These are phyloP conservation scores for Prionailurus viverrinus DNA, from an alignment of 2,113 vertebrate species.

Conservation along the genomic window DNA sequence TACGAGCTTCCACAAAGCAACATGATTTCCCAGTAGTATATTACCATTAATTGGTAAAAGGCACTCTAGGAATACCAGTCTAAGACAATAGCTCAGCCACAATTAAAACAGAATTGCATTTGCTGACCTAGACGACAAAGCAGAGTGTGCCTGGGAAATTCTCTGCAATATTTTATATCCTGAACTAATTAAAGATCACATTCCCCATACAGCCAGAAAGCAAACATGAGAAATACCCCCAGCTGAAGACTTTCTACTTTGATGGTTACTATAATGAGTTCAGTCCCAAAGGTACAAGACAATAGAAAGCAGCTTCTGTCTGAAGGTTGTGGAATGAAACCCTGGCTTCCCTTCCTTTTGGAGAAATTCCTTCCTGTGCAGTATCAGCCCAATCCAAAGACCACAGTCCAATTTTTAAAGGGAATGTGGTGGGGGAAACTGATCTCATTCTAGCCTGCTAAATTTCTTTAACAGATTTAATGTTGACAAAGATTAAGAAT, in stretches of 20 bases:
- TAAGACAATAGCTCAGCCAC: conserved; percentile 80
- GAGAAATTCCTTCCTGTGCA: conserved; percentile 80
- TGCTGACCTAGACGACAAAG: conserved; percentile 84
- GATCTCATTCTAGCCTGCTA: conserved; percentile 63
- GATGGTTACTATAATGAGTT: conserved; percentile 88
- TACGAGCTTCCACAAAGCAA: conserved; percentile 72
- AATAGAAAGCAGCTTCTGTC: conserved; percentile 82
- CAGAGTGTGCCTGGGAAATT: conserved; percentile 81
- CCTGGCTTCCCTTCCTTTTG: conserved; percentile 82
- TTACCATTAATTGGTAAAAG: conserved; percentile 77
- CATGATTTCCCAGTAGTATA: conserved; percentile 77
- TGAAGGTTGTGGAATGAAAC: conserved; percentile 73
- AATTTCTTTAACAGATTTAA: conserved; percentile 80
- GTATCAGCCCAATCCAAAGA: conserved; percentile 77
- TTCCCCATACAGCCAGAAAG: conserved; percentile 83
- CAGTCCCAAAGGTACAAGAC: conserved; percentile 81
- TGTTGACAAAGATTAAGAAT: conserved; percentile 79
- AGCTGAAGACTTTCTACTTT: conserved; percentile 84
- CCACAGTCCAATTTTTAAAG: conserved; percentile 79
- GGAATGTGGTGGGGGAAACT: conserved; percentile 51
- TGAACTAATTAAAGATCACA: conserved; percentile 89
- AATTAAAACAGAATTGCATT: conserved; percentile 84
- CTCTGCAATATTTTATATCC: conserved; percentile 83
- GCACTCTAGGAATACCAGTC: conserved; percentile 71
- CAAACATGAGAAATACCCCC: conserved; percentile 77